Percentiles rank a stretch among this genome's conserved stretches.
Evolutionary conservation across 2,113 vertebrate genomes (phyloP).

Genomic region (Laticauda colubrina): DNA sequence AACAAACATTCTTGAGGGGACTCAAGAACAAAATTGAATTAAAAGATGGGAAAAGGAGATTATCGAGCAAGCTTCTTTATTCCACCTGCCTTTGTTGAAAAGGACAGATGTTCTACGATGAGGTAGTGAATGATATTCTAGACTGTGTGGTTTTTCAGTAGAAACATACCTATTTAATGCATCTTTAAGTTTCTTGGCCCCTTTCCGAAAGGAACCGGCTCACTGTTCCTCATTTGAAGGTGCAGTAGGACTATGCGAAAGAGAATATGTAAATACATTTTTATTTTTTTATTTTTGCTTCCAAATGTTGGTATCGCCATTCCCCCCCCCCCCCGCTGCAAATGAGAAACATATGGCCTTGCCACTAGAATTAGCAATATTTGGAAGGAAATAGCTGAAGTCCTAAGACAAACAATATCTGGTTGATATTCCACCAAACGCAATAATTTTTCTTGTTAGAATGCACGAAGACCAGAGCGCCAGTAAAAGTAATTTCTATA

Average conservation of each 20-base stretch:
- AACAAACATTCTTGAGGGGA: no score
- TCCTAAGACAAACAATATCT: background rate
- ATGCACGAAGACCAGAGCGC: background rate
- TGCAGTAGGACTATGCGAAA: background rate
- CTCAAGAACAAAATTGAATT: no score
- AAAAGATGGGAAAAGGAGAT: no score
- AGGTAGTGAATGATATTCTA: background rate
- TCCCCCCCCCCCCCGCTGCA: background rate
- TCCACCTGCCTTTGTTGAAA: background rate
- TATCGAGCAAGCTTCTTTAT: background rate
- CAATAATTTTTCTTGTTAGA: background rate
- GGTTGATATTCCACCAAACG: background rate
- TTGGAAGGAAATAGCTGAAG: background rate
- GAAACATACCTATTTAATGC: background rate
- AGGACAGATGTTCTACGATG: background rate
- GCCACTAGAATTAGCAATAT: background rate
- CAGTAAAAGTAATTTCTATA: background rate
- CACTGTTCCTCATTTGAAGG: background rate
- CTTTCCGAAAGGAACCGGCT: background rate
- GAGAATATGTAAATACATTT: background rate
- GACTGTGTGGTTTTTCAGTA: background rate
- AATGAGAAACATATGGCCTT: background rate
- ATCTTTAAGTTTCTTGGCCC: background rate
- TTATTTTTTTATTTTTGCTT: background rate
- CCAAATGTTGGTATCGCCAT: background rate